Base-by-base conservation (phyloP, 2,113 vertebrate genomes). In the Hemiprocne comata region DNA sequence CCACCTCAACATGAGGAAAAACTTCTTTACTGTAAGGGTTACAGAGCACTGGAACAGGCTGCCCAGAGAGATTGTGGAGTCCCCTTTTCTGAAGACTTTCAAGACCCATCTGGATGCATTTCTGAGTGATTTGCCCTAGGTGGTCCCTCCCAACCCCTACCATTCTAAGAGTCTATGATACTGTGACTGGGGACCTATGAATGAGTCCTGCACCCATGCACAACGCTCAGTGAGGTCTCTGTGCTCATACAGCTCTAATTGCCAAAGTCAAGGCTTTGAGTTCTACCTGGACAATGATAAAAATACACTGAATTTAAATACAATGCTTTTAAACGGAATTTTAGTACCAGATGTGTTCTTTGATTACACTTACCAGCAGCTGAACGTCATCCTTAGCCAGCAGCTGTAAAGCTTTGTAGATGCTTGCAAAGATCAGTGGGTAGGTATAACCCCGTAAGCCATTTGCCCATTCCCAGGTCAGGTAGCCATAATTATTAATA, bases 381-480 rank as follows among this genome's bases (percentile, higher is more conserved):
- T 95, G 93, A 46, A 98, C 98, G 0, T 97, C 97, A 55, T 99
- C 99, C 25, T 95, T 98, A 28, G 91, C 97, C 40, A 98, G 86
- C 64, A 99, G 92, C 64, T 99, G 96, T 51, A 99, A 95, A 21
- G 95, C 95, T 97, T 99, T 99, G 94, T 99, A 99, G 58, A 99
- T 96, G 72, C 96, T 73, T 10, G 99, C 99, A 94, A 99, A 99
- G 89, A 99, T 34, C 74, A 99, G 98, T 1, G 99, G 99, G 94
- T 99, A 99, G 1, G 96, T 95, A 26, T 98, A 99, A 40, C 99
- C 98, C 92, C 99, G 97, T 81, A 99, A 87, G 46, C 97, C 98
- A 29, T 97, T 97, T n/a, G 96, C 98, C 99, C 99, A 99, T 78
- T 99, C 99, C 99, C 99, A 99, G 21, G 99, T 99, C 96, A 99